phyloP scores from a whole-genome alignment of 2,113 vertebrate species.

The Passer domesticus region DNA sequence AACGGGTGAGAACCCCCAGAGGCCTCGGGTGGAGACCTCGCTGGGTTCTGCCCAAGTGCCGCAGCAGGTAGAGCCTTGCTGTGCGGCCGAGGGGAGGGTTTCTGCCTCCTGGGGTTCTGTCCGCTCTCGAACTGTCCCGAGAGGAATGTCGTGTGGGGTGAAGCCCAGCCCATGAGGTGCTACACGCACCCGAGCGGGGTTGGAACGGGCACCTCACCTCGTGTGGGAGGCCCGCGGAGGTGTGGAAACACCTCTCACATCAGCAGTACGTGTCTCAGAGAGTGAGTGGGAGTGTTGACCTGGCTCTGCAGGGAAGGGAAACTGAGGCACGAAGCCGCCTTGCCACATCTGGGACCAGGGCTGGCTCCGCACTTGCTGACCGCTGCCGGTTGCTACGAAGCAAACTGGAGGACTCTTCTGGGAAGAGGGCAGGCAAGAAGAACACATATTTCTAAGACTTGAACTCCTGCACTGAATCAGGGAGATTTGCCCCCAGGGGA shows the following conservation, averaged over 20 bases:
- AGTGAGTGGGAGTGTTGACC: neutral
- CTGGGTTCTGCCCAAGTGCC: neutral
- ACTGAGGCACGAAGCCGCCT: neutral
- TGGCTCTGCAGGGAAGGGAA: neutral
- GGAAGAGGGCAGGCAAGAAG: neutral
- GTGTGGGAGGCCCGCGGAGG: neutral
- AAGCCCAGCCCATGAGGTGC: accelerated
- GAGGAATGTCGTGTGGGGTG: neutral
- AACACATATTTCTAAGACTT: neutral
- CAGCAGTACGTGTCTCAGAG: neutral
- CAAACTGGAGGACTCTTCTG: neutral
- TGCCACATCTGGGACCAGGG: neutral
- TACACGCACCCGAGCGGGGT: accelerated
- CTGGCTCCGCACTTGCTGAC: no score
- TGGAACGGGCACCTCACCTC: accelerated
- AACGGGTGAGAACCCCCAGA: neutral
- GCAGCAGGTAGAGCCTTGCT: neutral
- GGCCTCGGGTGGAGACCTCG: neutral
- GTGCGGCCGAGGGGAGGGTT: neutral
- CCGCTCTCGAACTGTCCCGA: neutral
- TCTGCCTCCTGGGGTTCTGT: neutral
- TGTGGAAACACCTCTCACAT: neutral
- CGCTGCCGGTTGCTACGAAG: neutral
- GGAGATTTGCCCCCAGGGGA: accelerated
- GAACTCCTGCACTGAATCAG: neutral